Evolutionary conservation across 2,113 vertebrate genomes (phyloP), one percentile per base, ranked within the genome.

Genomic region (Forbesichthys agassizii): DNA sequence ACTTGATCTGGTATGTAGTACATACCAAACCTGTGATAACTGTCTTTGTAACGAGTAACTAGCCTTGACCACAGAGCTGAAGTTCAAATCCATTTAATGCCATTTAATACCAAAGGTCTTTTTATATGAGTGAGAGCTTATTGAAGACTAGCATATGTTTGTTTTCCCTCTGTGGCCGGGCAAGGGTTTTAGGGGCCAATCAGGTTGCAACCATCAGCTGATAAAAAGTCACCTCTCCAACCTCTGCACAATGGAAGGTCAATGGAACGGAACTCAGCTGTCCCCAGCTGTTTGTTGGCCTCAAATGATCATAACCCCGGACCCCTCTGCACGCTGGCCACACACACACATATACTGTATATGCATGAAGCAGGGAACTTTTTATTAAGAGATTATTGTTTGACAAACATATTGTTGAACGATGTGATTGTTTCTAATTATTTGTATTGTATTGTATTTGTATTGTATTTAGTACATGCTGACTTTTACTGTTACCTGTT

Each of bases 81-180:
- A 66, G 84, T 77, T 83, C 76, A 84, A 76, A 80, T 74, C 79
- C 74, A 69, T 82, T 79, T 68, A 79, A 87, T 84, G 85, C 84
- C 84, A 54, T 77, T 71, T 64, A 77, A 84, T 48, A 9, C 78
- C 13, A 55, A 57, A 20, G 62, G 61, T 66, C 27, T 74, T 82
- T 78, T 68, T 58, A 56, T 1, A 20, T 84, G 81, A 78, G 68
- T 75, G 70, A 67, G 46, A 69, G 36, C 52, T 78, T 69, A 78
- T 85, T 88, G 66, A 84, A 67, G 68, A 64, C 11, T 48, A 74
- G 48, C 85, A 81, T 73, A 61, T 87, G 86, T 88, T 86, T 86
- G 86, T 85, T 87, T 85, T 79, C 78, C 33, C 27, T 57, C 60
- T 73, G 69, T 60, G 82, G 81, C 63, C 68, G 47, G 76, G 55